A percentile compares a stretch with the other conserved stretches of the same genome.
These are phyloP conservation scores for Andrena trimmerana DNA, from an alignment of 2,888 invertebrate genomes.

Conservation along the genomic window DNA sequence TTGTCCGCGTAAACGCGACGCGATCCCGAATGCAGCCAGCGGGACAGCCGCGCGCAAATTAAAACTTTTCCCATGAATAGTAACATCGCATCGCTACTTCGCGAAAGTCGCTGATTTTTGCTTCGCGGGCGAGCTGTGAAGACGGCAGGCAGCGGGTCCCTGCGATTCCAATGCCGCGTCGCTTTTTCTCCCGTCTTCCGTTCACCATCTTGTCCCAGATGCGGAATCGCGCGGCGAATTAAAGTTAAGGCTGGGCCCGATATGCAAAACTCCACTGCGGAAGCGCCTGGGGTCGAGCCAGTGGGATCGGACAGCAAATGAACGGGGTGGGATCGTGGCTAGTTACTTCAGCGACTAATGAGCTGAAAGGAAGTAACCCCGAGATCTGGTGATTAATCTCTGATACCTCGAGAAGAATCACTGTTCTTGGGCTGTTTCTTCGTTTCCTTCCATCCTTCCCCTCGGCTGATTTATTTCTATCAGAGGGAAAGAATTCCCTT, in stretches of 20 bases:
- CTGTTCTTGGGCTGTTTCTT: neutral
- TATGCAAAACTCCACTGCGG: constrained; percentile 56
- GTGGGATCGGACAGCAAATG: constrained; percentile 21
- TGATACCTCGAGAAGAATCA: constrained; percentile 8
- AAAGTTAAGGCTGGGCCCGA: constrained; percentile 59
- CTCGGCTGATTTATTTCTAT: neutral
- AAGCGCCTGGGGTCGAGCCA: neutral
- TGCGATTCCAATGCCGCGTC: neutral
- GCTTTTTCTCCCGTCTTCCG: constrained; percentile 5
- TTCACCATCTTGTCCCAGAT: constrained; percentile 18
- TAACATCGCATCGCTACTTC: constrained; percentile 65
- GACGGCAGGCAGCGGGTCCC: constrained; percentile 24
- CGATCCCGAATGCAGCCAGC: constrained; percentile 20
- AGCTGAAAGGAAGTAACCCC: constrained; percentile 10
- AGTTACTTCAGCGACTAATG: constrained; percentile 18
- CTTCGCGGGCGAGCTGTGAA: constrained; percentile 42
- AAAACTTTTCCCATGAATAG: constrained; percentile 82
- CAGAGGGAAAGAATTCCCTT: neutral
- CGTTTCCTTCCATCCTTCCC: neutral
- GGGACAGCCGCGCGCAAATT: constrained; percentile 67
- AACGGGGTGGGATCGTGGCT: constrained; percentile 1
- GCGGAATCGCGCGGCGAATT: constrained; percentile 32
- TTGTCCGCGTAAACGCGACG: constrained; percentile 15
- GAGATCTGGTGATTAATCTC: constrained; percentile 26
- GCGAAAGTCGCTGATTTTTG: constrained; percentile 75